Percentiles rank a stretch among this genome's conserved stretches.
Conservation (phyloP, 2,888 invertebrate species). For the Drosophila atripex region DNA sequence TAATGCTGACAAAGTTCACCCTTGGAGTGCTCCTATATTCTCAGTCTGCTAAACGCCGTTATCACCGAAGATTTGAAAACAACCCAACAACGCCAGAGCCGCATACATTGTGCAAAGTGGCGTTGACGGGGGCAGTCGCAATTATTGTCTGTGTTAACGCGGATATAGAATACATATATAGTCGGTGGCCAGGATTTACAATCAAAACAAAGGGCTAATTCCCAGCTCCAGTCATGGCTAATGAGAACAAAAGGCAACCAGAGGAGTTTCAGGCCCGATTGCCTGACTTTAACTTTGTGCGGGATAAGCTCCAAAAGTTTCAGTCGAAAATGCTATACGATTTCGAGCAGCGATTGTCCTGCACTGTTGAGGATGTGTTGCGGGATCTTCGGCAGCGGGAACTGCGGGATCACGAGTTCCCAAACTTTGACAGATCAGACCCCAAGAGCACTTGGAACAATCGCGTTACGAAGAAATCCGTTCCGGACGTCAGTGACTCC, state of each 20-base stretch:
- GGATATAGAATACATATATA: conserved; percentile 16
- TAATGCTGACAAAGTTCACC: neutral
- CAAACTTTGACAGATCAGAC: conserved; percentile 62
- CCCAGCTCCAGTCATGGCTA: conserved; percentile 39
- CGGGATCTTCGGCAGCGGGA: conserved; percentile 80
- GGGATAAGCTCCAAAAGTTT: conserved; percentile 72
- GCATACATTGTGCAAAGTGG: conserved; percentile 50
- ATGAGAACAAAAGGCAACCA: conserved; percentile 15
- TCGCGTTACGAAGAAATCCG: conserved; percentile 44
- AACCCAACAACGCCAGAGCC: conserved; percentile 12
- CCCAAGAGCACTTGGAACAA: conserved; percentile 62
- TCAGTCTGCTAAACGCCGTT: conserved; percentile 29
- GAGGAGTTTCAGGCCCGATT: conserved; percentile 13
- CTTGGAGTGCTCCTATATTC: neutral
- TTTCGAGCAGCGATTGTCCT: conserved; percentile 78
- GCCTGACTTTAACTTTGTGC: conserved; percentile 56
- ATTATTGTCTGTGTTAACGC: conserved; percentile 25
- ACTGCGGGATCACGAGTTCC: conserved; percentile 79
- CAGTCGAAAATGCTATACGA: conserved; percentile 74
- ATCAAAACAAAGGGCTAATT: conserved; percentile 14
- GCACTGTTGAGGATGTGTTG: conserved; percentile 80
- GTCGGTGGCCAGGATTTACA: conserved; percentile 13
- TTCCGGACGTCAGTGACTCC: conserved; percentile 57
- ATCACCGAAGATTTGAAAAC: conserved; percentile 37
- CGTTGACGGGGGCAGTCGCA: conserved; percentile 43